These are phyloP conservation scores for Nephotettix cincticeps DNA, from an alignment of 1,140 invertebrate genomes.

Conservation along the genomic window DNA sequence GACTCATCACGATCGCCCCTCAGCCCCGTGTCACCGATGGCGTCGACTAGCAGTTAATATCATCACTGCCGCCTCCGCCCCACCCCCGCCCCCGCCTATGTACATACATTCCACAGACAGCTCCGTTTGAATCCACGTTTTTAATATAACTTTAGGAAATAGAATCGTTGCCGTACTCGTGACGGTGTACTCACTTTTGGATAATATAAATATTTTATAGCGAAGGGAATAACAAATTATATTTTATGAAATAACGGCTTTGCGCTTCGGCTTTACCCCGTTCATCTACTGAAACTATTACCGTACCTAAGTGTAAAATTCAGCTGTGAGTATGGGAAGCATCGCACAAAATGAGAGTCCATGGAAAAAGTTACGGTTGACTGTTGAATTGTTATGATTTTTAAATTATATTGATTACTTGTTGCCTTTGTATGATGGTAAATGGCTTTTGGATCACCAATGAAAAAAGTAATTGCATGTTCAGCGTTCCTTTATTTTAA, in stretches of 20 bases:
- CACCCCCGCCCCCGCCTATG: neutral
- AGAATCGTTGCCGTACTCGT: slow-evolving; percentile 18
- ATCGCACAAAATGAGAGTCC: slow-evolving; percentile 5
- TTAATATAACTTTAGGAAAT: slow-evolving; percentile 20
- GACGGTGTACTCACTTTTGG: slow-evolving; percentile 13
- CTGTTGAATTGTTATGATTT: neutral
- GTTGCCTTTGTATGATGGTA: slow-evolving; percentile 7
- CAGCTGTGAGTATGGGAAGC: neutral
- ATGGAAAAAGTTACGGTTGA: too few relatives aligned
- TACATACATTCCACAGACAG: too few relatives aligned
- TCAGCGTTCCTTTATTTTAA: too few relatives aligned
- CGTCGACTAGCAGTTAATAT: slow-evolving; percentile 83
- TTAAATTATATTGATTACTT: slow-evolving; percentile 6
- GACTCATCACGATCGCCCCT: slow-evolving; percentile 79
- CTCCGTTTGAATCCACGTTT: slow-evolving; percentile 22
- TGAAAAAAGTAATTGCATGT: too few relatives aligned
- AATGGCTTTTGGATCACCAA: slow-evolving; percentile 1
- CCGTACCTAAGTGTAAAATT: slow-evolving; percentile 5
- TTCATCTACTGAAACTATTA: slow-evolving; percentile 6
- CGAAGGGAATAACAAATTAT: slow-evolving; percentile 23
- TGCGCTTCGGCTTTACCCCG: slow-evolving; percentile 5
- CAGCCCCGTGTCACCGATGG: slow-evolving; percentile 78
- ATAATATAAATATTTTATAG: slow-evolving; percentile 24
- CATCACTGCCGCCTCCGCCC: slow-evolving; percentile 10
- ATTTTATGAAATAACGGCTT: slow-evolving; percentile 24